These are phyloP conservation scores for Alligator sinensis DNA, from an alignment of 2,113 vertebrate species.

Conservation along the genomic window DNA sequence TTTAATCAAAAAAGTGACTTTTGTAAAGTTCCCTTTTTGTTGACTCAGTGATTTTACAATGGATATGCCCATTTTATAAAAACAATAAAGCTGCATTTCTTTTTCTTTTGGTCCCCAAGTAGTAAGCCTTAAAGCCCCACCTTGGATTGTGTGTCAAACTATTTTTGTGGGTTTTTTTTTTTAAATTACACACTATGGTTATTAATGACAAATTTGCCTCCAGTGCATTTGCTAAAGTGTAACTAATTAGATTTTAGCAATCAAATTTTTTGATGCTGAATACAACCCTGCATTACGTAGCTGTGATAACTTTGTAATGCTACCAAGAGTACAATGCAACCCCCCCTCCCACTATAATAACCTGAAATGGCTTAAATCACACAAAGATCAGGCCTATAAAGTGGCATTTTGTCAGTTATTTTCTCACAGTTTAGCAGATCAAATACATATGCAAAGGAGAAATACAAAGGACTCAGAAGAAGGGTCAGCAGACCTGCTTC, in stretches of 20 bases:
- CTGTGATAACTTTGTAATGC: slow-evolving; percentile 3
- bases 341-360: neutral
- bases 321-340: neutral
- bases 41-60: neutral
- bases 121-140: neutral
- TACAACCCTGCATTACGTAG: neutral
- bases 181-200: neutral
- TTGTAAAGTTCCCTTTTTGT: neutral
- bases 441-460: neutral
- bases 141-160: slow-evolving; percentile 1
- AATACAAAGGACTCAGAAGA: neutral
- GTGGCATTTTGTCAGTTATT: neutral
- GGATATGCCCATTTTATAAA: neutral
- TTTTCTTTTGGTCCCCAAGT: too few species aligned
- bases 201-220: slow-evolving; percentile 18
- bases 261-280: neutral
- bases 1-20: neutral
- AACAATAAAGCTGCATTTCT: neutral
- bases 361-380: neutral
- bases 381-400: neutral
- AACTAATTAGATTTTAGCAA: slow-evolving; percentile 17
- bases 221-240: slow-evolving; percentile 46
- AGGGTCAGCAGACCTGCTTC: neutral
- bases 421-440: neutral
- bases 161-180: neutral